Conservation (phyloP, 2,797 vertebrate genomes). For the Momotus momota region DNA sequence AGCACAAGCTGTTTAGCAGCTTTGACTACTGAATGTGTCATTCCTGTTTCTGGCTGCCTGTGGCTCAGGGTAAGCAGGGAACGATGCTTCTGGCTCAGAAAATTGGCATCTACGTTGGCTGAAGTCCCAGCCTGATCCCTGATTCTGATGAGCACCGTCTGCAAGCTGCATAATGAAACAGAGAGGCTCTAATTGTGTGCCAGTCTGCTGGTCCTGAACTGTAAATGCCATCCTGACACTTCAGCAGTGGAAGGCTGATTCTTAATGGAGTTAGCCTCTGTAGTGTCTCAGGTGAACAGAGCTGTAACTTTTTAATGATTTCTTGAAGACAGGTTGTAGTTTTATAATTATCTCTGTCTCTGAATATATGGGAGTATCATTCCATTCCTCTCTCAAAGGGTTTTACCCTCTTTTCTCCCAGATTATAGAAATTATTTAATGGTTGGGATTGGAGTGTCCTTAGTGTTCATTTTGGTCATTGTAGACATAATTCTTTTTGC, state of each 20-base stretch:
- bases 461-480: neutral
- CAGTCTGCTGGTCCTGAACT: neutral
- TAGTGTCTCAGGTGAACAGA: neutral
- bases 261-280: slow-evolving; percentile 13
- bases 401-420: neutral
- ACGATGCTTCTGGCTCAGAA: neutral
- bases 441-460: neutral
- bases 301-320: slow-evolving; percentile 43
- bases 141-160: neutral
- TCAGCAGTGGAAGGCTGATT: neutral
- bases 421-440: neutral
- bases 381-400: neutral
- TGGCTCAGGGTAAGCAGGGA: neutral
- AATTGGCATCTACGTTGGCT: neutral
- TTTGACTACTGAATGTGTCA: neutral
- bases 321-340: neutral
- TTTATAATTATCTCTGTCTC: neutral
- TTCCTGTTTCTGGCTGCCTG: neutral
- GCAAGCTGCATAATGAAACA: neutral
- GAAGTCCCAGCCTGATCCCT: neutral
- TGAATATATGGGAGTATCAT: neutral
- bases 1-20: neutral
- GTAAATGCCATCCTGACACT: slow-evolving; percentile 3
- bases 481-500: neutral
- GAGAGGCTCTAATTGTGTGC: slow-evolving; percentile 10